A percentile compares a stretch with the other conserved stretches of the same genome.
Conservation (phyloP, 2,113 vertebrate species). For the Archocentrus centrarchus region DNA sequence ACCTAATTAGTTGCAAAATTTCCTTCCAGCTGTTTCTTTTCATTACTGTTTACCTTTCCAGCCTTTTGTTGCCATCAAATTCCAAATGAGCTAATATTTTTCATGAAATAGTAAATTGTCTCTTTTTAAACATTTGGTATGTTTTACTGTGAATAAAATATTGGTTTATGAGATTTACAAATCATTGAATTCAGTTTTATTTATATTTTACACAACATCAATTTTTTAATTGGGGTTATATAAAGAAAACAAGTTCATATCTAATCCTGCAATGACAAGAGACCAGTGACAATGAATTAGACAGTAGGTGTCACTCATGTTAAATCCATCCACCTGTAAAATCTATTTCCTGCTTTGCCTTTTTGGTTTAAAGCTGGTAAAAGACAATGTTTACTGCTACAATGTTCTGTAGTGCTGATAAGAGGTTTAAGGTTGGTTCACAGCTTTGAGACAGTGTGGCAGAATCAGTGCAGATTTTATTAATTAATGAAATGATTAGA, state of each 20-base stretch:
- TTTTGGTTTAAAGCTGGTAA: neutral
- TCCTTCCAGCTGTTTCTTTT: neutral
- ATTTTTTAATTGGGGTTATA: too few species aligned
- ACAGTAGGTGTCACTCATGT: neutral
- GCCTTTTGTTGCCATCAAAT: neutral
- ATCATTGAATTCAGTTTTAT: too few species aligned
- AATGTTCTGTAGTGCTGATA: neutral
- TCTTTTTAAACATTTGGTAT: neutral
- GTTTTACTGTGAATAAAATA: too few species aligned
- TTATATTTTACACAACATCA: too few species aligned
- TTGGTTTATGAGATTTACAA: too few species aligned
- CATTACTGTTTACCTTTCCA: neutral
- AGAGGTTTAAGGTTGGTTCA: neutral
- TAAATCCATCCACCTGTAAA: neutral
- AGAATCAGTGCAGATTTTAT: conserved; percentile 21
- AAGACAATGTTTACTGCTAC: too few species aligned
- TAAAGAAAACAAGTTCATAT: too few species aligned
- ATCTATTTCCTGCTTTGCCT: neutral
- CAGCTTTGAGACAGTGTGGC: neutral
- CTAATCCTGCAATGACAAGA: too few species aligned
- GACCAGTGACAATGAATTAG: too few species aligned
- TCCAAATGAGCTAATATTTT: neutral
- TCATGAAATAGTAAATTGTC: neutral
- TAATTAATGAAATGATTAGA: conserved; percentile 23
- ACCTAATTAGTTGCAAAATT: neutral